phyloP scores from a whole-genome alignment of 2,113 vertebrate species.

The Oryzias celebensis region DNA sequence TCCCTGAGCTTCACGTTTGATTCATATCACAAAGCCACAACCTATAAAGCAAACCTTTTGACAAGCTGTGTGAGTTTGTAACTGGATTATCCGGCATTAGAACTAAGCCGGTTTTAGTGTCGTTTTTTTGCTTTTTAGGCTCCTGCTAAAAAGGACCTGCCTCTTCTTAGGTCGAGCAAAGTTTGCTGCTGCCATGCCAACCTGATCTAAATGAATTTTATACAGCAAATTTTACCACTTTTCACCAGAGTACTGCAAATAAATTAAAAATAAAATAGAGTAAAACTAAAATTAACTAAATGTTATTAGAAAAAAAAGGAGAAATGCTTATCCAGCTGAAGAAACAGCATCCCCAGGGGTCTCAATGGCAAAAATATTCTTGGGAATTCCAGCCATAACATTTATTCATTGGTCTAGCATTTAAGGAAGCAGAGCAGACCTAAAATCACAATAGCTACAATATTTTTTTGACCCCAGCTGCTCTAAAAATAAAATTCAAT shows the following conservation, averaged over 20 bases:
- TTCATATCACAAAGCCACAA: conserved; percentile 73
- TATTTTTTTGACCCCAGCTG: conserved; percentile 50
- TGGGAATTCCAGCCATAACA: conserved; percentile 64
- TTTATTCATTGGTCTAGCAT: conserved; percentile 42
- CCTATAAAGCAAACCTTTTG: conserved; percentile 72
- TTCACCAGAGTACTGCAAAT: too few species aligned
- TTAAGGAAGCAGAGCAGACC: conserved; percentile 58
- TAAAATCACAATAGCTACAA: conserved; percentile 55
- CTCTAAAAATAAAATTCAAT: conserved; percentile 71
- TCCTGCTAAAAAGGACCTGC: conserved; percentile 50
- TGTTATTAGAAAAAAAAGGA: conserved; percentile 9
- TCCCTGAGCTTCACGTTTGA: conserved; percentile 64
- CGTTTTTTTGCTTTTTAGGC: conserved; percentile 26
- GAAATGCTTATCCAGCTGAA: conserved; percentile 32
- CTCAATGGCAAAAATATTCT: conserved; percentile 51
- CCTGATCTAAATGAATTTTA: too few species aligned
- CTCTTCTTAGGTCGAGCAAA: conserved; percentile 45
- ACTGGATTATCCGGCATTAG: conserved; percentile 73
- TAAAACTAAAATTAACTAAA: background rate
- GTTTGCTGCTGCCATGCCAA: conserved; percentile 23
- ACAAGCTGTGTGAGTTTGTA: conserved; percentile 70
- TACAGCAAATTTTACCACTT: too few species aligned
- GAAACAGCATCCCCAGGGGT: conserved; percentile 44
- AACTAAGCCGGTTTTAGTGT: conserved; percentile 56
- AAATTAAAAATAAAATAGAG: too few species aligned